Base-by-base conservation (phyloP, 1,140 invertebrate genomes). In the Habropoda laboriosa region DNA sequence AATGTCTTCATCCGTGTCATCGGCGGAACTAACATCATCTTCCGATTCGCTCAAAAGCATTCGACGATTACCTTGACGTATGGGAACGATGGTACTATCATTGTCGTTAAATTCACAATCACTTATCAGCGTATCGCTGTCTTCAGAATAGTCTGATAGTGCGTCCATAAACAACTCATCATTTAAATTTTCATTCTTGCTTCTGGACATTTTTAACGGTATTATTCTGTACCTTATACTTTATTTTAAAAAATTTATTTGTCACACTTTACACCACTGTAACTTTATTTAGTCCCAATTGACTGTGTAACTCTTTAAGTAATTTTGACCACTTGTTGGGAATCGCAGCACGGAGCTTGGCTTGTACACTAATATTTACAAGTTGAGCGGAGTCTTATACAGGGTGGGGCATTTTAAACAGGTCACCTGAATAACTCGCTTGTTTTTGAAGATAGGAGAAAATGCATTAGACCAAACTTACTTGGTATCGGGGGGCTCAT, bases 141-240 rank as follows among this genome's bases (percentile, higher is more conserved):
- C 16, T 71, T 71, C 67, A 57, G 67, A 71, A 71, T 35, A 71
- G 51, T 71, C 67, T 71, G 53, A 71, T 71, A 58, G 53, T 45
- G 51, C n/a, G 51, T 71, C 67, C 67, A 71, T 57, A 45, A 57
- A 58, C 53, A 57, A 45, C 32, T 71, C 67, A 57, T 71, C 51
- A 45, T 57, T 71, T 53, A 38, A 2, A 68, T 53, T 10, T 51
- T 68, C 49, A 66, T 24, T 3, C 8, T 4, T 30, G 49, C 21
- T 38, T 53, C 66, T 38, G 38, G 38, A 68, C 66, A 68, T 38
- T 68, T 68, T 67, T 47, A 67, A 35, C 10, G 64, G 8, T 67
- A 67, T 67, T 67, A 18, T 67, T 67, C 32, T 35, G 16, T 45
- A 45, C 42, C 42, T 45, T 45, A 45, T 45, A 45, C 42, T 45